A percentile compares a stretch with the other conserved stretches of the same genome.
phyloP scores from a whole-genome alignment of 2,113 vertebrate genomes.

The Ascaphus truei region DNA sequence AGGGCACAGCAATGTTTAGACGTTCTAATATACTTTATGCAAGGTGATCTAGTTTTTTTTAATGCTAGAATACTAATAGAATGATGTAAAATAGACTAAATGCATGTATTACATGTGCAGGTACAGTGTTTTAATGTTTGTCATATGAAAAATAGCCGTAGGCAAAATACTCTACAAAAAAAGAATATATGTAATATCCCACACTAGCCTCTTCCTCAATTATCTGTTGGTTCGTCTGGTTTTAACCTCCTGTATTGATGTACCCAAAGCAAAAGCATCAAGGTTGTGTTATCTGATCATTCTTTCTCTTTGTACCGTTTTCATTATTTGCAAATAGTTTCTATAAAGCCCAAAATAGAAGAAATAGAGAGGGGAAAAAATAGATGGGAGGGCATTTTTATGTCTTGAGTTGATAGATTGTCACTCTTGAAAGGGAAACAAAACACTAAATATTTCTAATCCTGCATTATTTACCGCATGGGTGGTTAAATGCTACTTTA shows the following conservation, averaged over 20 bases:
- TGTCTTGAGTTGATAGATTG: slow-evolving; percentile 70
- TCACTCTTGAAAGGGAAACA: slow-evolving; percentile 85
- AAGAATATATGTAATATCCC: no score
- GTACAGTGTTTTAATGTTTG: no score
- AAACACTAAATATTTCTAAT: slow-evolving; percentile 98
- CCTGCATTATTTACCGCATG: slow-evolving; percentile 96
- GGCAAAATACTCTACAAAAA: no score
- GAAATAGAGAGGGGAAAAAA: slow-evolving; percentile 10
- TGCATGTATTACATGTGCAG: no score
- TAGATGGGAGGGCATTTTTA: slow-evolving; percentile 59
- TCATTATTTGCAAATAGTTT: slow-evolving; percentile 52
- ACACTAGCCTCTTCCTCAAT: no score
- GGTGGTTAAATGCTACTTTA: slow-evolving; percentile 96
- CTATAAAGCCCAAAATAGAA: slow-evolving; percentile 59
- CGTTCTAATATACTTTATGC: no score
- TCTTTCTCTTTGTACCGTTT: slow-evolving; percentile 51
- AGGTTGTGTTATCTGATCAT: slow-evolving; percentile 39
- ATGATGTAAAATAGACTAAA: no score
- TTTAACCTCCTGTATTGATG: neutral
- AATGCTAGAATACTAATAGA: no score
- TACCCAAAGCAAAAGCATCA: slow-evolving; percentile 40
- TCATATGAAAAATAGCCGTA: no score
- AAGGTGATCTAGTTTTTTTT: no score
- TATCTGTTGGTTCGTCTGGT: no score
- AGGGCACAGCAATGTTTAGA: no score